Conservation (phyloP, 2,113 vertebrate species). For the Ictalurus punctatus region DNA sequence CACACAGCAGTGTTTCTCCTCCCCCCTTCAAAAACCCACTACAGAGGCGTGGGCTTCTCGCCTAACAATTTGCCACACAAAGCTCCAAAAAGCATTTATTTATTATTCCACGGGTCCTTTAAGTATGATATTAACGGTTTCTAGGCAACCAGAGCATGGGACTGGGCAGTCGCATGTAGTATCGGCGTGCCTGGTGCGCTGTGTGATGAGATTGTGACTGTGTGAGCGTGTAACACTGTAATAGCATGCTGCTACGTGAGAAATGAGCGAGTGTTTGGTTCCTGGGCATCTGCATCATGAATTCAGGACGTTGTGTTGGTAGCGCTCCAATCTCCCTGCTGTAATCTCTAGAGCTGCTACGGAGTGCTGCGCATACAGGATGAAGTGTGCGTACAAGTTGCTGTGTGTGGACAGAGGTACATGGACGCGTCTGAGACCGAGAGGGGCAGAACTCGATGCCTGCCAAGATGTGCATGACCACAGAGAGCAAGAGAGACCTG, state of each 20-base stretch:
- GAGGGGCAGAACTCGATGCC: conserved; percentile 10
- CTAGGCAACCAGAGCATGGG: background rate
- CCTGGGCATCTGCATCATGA: conserved; percentile 22
- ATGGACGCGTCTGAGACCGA: background rate
- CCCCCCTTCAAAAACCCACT: background rate
- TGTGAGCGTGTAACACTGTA: background rate
- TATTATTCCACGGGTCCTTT: background rate
- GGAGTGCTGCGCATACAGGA: background rate
- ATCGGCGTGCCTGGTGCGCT: background rate
- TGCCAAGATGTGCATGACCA: conserved; percentile 53
- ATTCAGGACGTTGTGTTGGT: conserved; percentile 23
- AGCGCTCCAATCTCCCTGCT: conserved; percentile 22
- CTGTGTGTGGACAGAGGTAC: background rate
- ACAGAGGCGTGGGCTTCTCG: background rate
- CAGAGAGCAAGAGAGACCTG: conserved; percentile 49
- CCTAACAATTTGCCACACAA: background rate
- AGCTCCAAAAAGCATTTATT: background rate
- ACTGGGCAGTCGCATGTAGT: background rate
- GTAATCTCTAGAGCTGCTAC: background rate
- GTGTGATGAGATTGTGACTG: background rate
- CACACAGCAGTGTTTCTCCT: background rate
- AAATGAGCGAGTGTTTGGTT: background rate
- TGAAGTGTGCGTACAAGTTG: background rate
- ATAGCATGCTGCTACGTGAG: background rate
- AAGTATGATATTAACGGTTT: background rate